Conservation (phyloP, 2,113 vertebrate genomes). For the Pandion haliaetus region DNA sequence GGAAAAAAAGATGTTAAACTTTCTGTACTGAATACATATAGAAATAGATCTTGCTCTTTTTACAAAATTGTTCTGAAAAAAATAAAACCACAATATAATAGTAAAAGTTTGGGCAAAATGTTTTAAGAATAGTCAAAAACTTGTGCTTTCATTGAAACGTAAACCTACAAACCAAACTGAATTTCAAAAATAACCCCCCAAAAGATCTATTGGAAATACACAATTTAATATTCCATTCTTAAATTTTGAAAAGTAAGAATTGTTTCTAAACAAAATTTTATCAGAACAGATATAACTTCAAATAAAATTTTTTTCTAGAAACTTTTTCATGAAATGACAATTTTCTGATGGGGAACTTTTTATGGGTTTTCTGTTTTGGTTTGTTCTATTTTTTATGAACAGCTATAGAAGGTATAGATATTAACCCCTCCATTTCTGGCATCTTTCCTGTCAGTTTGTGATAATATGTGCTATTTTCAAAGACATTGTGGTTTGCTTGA, state of each 20-base stretch:
- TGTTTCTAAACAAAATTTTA: not conserved
- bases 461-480: not conserved
- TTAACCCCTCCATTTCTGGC: not conserved
- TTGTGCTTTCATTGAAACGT: fast-evolving
- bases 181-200: fast-evolving
- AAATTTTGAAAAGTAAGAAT: not conserved
- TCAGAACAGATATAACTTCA: not conserved
- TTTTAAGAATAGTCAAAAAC: not conserved
- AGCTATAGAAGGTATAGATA: not conserved
- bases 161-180: not conserved
- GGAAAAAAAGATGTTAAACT: not conserved
- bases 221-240: not conserved
- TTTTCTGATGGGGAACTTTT: not conserved
- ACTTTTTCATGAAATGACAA: not conserved
- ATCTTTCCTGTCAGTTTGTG: not conserved
- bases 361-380: not conserved
- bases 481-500: not conserved
- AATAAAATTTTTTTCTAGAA: not conserved
- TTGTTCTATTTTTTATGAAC: not conserved
- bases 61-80: not conserved
- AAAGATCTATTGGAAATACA: not conserved
- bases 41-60: not conserved
- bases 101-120: not conserved
- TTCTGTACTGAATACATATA: not conserved
- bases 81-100: not conserved